phyloP scores from a whole-genome alignment of 2,888 invertebrate species.

The Rotaria socialis region DNA sequence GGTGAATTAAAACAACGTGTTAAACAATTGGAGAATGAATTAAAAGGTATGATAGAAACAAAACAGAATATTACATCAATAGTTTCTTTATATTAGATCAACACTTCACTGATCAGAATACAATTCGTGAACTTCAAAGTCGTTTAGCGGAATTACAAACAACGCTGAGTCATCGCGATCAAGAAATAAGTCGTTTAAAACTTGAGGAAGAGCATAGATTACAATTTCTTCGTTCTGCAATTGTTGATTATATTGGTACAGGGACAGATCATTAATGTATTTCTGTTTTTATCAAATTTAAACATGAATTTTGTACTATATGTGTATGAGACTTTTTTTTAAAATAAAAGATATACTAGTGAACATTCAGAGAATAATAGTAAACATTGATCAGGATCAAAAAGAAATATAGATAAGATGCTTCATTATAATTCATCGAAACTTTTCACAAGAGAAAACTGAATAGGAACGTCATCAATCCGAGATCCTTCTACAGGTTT shows the following conservation, averaged over 20 bases:
- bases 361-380: too few species aligned
- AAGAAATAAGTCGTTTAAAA: background rate
- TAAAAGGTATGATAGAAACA: conserved; percentile 34
- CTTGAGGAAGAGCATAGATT: background rate
- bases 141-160: background rate
- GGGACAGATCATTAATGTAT: background rate
- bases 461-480: too few species aligned
- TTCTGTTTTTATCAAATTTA: too few species aligned
- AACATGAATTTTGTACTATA: too few species aligned
- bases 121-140: background rate
- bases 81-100: background rate
- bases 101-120: background rate
- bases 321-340: too few species aligned
- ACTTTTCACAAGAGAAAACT: too few species aligned
- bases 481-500: too few species aligned
- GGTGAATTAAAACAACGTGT: conserved; percentile 39
- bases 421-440: too few species aligned
- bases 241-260: background rate
- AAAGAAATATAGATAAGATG: too few species aligned
- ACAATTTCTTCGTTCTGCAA: background rate
- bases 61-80: too few species aligned
- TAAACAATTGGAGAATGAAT: conserved; percentile 35
- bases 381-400: too few species aligned
- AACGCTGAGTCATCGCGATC: background rate
- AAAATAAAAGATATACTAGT: too few species aligned